Base-by-base conservation (phyloP, 2,797 vertebrate genomes). In the Enteromius thamalakanensis region DNA sequence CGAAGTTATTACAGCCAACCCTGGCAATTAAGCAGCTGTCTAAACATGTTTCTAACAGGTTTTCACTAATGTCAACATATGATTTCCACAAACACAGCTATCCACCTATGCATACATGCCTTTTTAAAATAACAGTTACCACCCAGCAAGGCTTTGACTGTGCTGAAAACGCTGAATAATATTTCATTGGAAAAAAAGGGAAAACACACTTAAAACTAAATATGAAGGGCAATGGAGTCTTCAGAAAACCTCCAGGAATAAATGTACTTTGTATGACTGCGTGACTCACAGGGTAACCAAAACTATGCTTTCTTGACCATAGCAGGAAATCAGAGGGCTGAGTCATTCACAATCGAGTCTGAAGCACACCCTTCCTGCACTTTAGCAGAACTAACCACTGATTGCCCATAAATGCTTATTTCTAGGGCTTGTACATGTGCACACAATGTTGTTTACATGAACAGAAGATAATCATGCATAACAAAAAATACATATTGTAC, bases 291-390 rank as follows among this genome's bases (percentile, higher is more conserved):
- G 67, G 1, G 40, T 11, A 21, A 82, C 21, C 69, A 76, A 76
- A 80, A 74, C 26, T 67, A 80, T 72, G n/a, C 70, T 12, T 51
- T 69, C 64, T 65, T 79, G 17, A 84, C 51, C 72, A 76, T 75
- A 55, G 55, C 34, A 87, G 84, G 86, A 89, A 86, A 72, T 85
- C 40, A 83, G 74, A 72, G 58, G 49, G 82, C 83, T 74, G 86
- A 88, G 72, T 87, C 84, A 85, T 76, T 78, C 77, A 84, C 79
- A 68, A 65, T 45, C 11, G 23, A 40, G 68, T 21, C 71, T 32
- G 75, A 60, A 60, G 37, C 83, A 74, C 82, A 86, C 84, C 84
- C 83, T 88, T 76, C 81, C 70, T 84, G 58, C 53, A 51, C 62
- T 82, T 77, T 80, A 45, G 76, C 51, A 86, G 69, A 51, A 58